Base-by-base conservation (phyloP, 2,797 vertebrate genomes). In the Spinus pinus region DNA sequence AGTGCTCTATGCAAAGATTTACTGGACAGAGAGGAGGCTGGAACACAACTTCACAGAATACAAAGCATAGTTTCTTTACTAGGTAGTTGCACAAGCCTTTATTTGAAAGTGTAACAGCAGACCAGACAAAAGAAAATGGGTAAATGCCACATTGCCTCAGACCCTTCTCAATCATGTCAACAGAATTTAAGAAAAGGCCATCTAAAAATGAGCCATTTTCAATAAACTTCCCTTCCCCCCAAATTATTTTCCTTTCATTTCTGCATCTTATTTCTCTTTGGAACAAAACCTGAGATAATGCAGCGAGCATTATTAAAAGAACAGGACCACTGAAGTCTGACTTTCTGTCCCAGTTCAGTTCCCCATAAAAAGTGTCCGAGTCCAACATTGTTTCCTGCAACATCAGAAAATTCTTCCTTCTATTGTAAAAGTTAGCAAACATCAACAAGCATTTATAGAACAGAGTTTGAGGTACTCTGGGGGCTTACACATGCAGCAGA, bases 361-460 rank as follows among this genome's bases (percentile, higher is more conserved):
- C 24, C 18, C 30, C 4, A 7, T n/a, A 50, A 46, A 37, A 69
- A 44, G 14, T 5, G 7, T 14, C 14, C 0, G 0, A 57, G 39
- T 19, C 13, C 47, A 81, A 23, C 11, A 54, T 24, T 77, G 56
- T 39, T 46, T 69, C 70, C 70, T 31, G 49, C 23, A 69, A 50
- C 5, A 46, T 31, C 25, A 60, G 42, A 69, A 79, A 42, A 70
- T 24, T 66, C 33, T 23, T 70, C n/a, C 31, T 81, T 18, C 14
- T 1, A 1, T 2, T 61, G 31, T 12, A 56, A 8, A 62, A 62
- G 33, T 53, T 44, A 42, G 39, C 13, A 56, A 71, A 35, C 8
- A 50, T 27, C 31, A 66, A 39, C 17, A 61, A 44, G 10, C 12
- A 19, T 12, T 47, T 25, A 41, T 2, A 57, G 39, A 70, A 53